These are phyloP conservation scores for Galaxias olidus DNA, from an alignment of 2,797 vertebrate species.

Conservation along the genomic window DNA sequence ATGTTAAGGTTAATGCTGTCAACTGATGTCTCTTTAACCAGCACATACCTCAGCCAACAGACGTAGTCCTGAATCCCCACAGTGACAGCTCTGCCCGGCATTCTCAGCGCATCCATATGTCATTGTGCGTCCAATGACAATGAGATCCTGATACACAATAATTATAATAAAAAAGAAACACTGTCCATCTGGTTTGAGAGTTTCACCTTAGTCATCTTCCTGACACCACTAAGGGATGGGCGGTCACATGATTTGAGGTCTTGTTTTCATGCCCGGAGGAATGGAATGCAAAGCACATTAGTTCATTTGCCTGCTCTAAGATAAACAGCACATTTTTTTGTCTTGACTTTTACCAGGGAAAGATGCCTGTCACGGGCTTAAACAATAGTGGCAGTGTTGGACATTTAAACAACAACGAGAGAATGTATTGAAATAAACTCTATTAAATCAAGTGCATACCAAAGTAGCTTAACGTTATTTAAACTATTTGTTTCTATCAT, in stretches of 20 bases:
- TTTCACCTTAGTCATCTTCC: background rate
- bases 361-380: background rate
- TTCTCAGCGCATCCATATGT: too few species aligned
- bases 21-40: too few species aligned
- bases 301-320: slow-evolving; percentile 7
- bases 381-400: slow-evolving; percentile 1
- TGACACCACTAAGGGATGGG: background rate
- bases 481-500: too few species aligned
- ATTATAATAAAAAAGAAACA: background rate
- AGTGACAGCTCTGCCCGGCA: too few species aligned
- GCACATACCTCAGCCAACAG: too few species aligned
- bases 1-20: too few species aligned
- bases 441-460: background rate
- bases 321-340: too few species aligned
- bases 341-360: background rate
- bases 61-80: too few species aligned
- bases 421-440: background rate
- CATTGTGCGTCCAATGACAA: too few species aligned
- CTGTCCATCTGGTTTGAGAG: too few species aligned
- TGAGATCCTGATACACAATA: too few species aligned
- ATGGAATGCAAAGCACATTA: slow-evolving; percentile 27
- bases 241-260: slow-evolving; percentile 17
- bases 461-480: too few species aligned
- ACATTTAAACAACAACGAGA: background rate
- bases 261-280: slow-evolving; percentile 2